Evolutionary conservation across 2,797 vertebrate genomes (phyloP), one percentile per base, ranked within the genome.

Genomic region (Holocentrus rufus): DNA sequence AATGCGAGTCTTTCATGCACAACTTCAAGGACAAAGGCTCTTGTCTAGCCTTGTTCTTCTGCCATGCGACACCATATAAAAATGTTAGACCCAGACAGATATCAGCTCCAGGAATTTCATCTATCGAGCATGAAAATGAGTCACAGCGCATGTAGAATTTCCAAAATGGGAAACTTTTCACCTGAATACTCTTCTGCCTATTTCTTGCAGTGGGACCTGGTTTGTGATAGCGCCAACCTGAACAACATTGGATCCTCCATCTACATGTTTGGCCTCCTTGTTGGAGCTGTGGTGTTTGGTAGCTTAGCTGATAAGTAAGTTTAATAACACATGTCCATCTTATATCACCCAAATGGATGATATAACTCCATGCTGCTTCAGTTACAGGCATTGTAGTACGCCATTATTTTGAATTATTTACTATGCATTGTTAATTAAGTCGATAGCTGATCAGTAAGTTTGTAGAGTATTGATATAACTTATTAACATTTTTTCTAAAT

Each of bases 261-360:
- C 77, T 93, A 92, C 85, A 93, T 93, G 93, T 88, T 84, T 42
- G 92, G 93, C 22, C 92, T 93, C 31, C 87, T 93, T 8, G 83
- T 92, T 14, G 93, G 92, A 23, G 90, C 93, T 0, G 20, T 83
- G 56, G 30, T 90, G 49, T 93, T 91, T 68, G 92, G 93, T 14
- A 57, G 71, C 67, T 77, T 93, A 63, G 89, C 93, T 59, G 93
- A 93, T 79, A 93, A 88, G 93, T 93, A 88, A 64, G 84, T 78
- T 17, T 39, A 47, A 79, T 34, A 18, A 61, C 47, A 49, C 1
- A 14, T 1, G 9, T 58, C 3, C 15, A 22, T 65, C 55, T 34
- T 60, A 56, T 9, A 31, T 9, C 27, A 49, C 1, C 10, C 25
- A 17, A 18, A 60, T 17, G 34, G 36, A 60, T 11, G 23, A 18